Percentiles rank a stretch among this genome's conserved stretches.
Conservation (phyloP, 1,140 invertebrate genomes). For the Radopholus similis region DNA sequence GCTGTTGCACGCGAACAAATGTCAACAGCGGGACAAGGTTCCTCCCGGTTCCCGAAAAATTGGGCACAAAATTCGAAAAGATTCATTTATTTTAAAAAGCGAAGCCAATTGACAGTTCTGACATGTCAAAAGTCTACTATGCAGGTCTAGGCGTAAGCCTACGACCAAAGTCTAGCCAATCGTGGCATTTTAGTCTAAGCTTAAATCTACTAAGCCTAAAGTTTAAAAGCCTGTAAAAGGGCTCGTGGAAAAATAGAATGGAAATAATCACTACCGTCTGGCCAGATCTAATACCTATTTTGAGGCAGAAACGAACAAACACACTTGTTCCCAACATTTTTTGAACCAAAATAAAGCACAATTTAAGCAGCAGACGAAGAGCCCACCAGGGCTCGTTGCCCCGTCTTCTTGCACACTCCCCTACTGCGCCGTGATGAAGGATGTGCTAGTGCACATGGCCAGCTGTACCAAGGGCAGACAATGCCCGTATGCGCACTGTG, state of each 20-base stretch:
- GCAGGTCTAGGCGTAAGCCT: background rate
- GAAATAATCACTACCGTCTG: background rate
- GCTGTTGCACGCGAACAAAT: constrained; percentile 94
- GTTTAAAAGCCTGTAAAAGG: too few species aligned
- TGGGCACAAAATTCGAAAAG: too few species aligned
- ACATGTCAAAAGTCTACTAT: background rate
- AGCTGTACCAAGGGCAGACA: constrained; percentile 80
- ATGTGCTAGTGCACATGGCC: constrained; percentile 96
- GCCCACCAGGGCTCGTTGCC: background rate
- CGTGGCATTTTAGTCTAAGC: too few species aligned
- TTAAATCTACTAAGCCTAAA: too few species aligned
- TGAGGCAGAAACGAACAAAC: too few species aligned
- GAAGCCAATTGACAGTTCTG: background rate
- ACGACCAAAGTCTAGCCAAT: background rate
- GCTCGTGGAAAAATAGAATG: too few species aligned
- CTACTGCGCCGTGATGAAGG: constrained; percentile 98
- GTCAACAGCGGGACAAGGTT: constrained; percentile 76
- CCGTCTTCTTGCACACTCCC: constrained; percentile 77
- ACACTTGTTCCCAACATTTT: background rate
- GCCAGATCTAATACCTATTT: too few species aligned
- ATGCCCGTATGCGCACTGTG: constrained; percentile 80
- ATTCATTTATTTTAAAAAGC: background rate
- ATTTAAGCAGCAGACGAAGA: background rate
- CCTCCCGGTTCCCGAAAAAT: constrained; percentile 52
- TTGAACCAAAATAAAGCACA: background rate